Evolutionary conservation across 2,888 invertebrate species (phyloP).

Genomic region (Spialia ferax): DNA sequence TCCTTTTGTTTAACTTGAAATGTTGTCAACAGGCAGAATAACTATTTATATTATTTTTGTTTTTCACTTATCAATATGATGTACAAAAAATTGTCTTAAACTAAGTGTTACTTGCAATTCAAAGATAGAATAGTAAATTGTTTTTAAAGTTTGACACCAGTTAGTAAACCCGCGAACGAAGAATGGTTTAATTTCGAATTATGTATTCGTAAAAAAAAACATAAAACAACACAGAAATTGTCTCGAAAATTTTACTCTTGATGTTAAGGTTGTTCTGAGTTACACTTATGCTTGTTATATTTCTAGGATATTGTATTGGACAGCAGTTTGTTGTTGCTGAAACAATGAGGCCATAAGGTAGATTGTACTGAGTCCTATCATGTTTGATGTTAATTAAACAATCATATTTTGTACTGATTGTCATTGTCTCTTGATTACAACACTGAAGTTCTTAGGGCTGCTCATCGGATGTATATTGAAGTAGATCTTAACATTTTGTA

Average conservation of each 20-base stretch:
- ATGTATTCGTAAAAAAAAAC: no score
- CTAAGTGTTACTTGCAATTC: no score
- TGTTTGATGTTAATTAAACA: conserved; percentile 24
- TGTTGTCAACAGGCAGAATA: not conserved
- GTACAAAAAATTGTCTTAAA: no score
- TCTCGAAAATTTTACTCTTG: not conserved
- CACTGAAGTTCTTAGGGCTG: conserved; percentile 22
- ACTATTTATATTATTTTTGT: no score
- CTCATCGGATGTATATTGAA: not conserved
- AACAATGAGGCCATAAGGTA: conserved; percentile 65
- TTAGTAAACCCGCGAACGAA: not conserved
- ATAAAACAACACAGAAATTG: no score
- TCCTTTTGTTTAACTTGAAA: not conserved
- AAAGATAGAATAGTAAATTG: not conserved
- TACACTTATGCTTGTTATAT: conserved; percentile 50
- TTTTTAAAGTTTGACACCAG: not conserved
- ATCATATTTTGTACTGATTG: conserved; percentile 25
- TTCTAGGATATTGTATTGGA: conserved; percentile 50
- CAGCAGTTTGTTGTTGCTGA: conserved; percentile 70
- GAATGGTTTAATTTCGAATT: not conserved
- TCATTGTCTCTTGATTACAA: conserved; percentile 10
- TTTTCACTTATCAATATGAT: no score
- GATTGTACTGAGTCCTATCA: conserved; percentile 52
- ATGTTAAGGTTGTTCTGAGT: conserved; percentile 46
- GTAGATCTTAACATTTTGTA: not conserved